Base-by-base conservation (phyloP, 2,113 vertebrate species). In the Brienomyrus longianalis region DNA sequence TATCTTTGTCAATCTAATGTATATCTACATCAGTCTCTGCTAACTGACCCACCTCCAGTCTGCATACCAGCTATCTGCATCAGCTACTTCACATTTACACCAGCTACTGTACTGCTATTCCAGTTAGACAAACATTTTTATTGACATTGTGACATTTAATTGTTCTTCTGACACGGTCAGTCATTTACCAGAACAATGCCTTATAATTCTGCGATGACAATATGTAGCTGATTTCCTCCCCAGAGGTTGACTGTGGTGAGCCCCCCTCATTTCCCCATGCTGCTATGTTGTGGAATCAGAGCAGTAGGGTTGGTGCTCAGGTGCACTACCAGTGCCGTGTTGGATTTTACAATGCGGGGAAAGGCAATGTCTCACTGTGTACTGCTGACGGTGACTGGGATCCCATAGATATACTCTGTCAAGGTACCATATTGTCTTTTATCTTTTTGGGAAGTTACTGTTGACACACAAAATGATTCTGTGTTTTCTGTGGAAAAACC, bases 231-330 rank as follows among this genome's bases (percentile, higher is more conserved):
- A 45, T 62, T 84, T 7, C 93, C 10, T 89, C 19, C 91, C 90
- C 23, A 96, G 96, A 95, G 93, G 92, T 95, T 91, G 90, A 95
- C 80, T 96, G 95, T 93, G 96, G 96, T 87, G 93, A 92, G 89
- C 95, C 95, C 89, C 88, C 88, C 1, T 23, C 45, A 52, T 70
- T 95, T 89, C 93, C 93, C 52, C 93, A 96, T 51, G 74, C 95
- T 0, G 45, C 91, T 48, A 90, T 93, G n/a, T 88, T 94, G 48
- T 96, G 95, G 95, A 86, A 95, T 90, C 93, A 92, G 84, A 89
- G 91, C 17, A 94, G 92, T 23, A 92, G 89, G 56, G 86, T 95
- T 0, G 3, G 91, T 51, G 94, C 95, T 89, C 92, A 90, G 83
- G 92, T 92, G 35, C 92, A 91, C 86, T 96, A 96, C 91, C 89